Evolutionary conservation across 35 echinoderm and acorn worm genomes (phyloP).

Genomic region (Amphiura filiformis): DNA sequence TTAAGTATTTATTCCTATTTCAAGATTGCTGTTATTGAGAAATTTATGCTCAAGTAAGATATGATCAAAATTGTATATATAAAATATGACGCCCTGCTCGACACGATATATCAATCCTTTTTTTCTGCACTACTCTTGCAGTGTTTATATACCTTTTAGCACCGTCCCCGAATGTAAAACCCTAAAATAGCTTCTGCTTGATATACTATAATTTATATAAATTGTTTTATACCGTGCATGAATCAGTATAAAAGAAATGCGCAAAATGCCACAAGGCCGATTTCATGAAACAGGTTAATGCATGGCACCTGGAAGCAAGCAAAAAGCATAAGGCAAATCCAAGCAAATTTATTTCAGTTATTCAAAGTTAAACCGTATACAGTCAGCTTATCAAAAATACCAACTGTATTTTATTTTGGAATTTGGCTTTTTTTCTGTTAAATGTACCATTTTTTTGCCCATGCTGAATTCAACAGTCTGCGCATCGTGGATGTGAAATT

Average conservation of each 20-base stretch:
- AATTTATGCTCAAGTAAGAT: too few relatives aligned
- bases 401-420: neutral
- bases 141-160: neutral
- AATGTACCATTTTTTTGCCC: neutral
- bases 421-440: neutral
- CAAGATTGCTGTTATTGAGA: neutral
- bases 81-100: too few relatives aligned
- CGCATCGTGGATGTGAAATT: neutral
- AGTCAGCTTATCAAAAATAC: neutral
- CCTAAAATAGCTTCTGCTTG: conserved; percentile 10
- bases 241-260: neutral
- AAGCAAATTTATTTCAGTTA: neutral
- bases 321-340: too few relatives aligned
- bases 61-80: too few relatives aligned
- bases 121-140: neutral
- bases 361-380: neutral
- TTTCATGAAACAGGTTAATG: neutral
- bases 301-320: neutral
- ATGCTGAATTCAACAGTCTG: conserved; percentile 6
- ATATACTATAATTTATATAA: neutral
- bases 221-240: neutral
- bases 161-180: neutral
- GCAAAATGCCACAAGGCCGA: conserved; percentile 4
- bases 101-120: neutral
- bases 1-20: neutral